Percentiles rank a stretch among this genome's conserved stretches.
These are phyloP conservation scores for Galeopsomyia nigrocyanea DNA, from an alignment of 2,888 invertebrate genomes.

Conservation along the genomic window DNA sequence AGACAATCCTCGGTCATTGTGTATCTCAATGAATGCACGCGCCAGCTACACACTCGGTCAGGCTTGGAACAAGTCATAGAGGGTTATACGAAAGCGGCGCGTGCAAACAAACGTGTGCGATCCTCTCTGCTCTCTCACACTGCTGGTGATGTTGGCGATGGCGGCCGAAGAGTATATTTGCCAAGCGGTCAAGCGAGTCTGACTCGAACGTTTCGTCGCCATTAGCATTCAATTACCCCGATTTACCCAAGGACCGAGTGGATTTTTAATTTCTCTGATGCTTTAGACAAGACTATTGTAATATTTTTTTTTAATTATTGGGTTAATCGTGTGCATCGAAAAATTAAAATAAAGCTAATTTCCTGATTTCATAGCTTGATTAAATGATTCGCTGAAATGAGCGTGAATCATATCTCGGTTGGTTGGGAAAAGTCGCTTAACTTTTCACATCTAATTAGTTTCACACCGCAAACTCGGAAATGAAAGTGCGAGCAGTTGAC, in stretches of 20 bases:
- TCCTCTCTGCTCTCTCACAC: slow-evolving; percentile 19
- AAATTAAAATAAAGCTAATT: too few relatives aligned
- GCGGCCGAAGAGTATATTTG: slow-evolving; percentile 57
- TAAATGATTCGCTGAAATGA: too few relatives aligned
- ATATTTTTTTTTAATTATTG: too few relatives aligned
- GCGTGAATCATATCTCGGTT: too few relatives aligned
- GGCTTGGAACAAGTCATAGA: neutral
- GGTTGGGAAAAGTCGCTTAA: slow-evolving; percentile 33
- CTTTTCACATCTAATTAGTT: slow-evolving; percentile 25
- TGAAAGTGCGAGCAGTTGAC: neutral
- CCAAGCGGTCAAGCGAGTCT: slow-evolving; percentile 55
- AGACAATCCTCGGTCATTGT: too few relatives aligned
- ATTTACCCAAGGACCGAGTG: slow-evolving; percentile 26
- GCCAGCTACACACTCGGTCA: neutral
- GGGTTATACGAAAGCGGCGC: slow-evolving; percentile 20
- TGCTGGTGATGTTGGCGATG: too few relatives aligned
- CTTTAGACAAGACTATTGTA: too few relatives aligned
- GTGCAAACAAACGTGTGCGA: slow-evolving; percentile 28
- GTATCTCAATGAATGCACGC: neutral
- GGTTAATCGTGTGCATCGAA: too few relatives aligned
- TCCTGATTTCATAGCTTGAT: too few relatives aligned
- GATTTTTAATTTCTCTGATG: too few relatives aligned
- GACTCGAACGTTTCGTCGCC: slow-evolving; percentile 57
- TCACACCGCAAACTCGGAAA: slow-evolving; percentile 3
- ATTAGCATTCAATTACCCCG: slow-evolving; percentile 61